phyloP scores from a whole-genome alignment of 2,113 vertebrate genomes.

The Ceyx margarethae region DNA sequence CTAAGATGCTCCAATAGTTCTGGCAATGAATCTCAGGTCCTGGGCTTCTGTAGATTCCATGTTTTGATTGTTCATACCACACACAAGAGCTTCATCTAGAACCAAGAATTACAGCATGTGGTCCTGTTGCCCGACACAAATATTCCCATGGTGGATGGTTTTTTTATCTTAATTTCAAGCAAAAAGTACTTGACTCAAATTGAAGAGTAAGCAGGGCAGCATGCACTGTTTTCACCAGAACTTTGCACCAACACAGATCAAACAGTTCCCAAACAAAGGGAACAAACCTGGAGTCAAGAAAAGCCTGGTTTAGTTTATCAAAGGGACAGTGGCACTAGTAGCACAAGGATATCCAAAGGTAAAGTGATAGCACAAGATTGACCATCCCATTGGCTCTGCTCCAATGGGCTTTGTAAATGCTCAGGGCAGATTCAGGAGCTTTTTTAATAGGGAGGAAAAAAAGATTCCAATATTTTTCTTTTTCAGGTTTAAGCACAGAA shows the following conservation, averaged over 20 bases:
- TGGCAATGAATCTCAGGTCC: not conserved
- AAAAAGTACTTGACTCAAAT: not conserved
- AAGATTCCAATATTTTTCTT: not conserved
- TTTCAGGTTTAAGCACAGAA: not conserved
- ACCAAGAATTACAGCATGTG: not conserved
- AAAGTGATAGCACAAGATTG: not conserved
- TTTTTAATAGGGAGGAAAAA: not conserved
- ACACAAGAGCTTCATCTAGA: not conserved
- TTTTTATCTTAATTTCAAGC: not conserved
- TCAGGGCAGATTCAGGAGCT: not conserved
- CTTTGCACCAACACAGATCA: not conserved
- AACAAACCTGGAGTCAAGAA: not conserved
- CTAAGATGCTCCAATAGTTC: not conserved
- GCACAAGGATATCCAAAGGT: accelerated
- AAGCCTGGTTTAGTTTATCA: not conserved
- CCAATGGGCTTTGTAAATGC: not conserved
- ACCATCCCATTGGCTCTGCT: not conserved
- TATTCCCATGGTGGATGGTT: not conserved
- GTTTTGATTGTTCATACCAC: not conserved
- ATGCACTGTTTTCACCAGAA: not conserved
- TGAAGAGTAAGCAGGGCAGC: not conserved
- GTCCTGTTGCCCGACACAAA: not conserved
- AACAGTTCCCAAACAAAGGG: not conserved
- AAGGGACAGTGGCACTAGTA: not conserved
- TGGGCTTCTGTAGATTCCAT: not conserved